Conservation (phyloP, 2,113 vertebrate genomes). For the Hymenochirus boettgeri region DNA sequence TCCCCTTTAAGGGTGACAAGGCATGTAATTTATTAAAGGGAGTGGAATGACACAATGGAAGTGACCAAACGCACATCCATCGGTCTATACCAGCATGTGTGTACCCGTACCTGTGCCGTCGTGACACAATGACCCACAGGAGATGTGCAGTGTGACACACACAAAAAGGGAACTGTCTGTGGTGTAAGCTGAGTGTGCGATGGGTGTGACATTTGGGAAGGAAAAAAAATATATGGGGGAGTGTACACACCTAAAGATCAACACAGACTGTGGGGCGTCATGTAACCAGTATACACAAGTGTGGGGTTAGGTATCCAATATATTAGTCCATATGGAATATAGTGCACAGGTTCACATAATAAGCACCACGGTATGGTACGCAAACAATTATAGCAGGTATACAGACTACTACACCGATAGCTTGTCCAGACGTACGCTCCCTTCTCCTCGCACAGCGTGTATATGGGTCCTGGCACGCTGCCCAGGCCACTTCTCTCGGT, state of each 20-base stretch:
- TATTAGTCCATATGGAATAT: neutral
- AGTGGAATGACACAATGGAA: too few relatives aligned
- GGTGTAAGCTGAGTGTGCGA: neutral
- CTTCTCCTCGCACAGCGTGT: constrained; percentile 14
- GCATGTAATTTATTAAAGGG: too few relatives aligned
- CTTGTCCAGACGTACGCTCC: neutral
- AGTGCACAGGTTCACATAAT: too few relatives aligned
- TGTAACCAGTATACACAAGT: neutral
- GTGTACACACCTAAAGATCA: constrained; percentile 1
- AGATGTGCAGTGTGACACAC: too few relatives aligned
- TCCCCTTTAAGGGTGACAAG: too few relatives aligned
- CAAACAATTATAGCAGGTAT: too few relatives aligned
- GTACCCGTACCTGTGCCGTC: too few relatives aligned
- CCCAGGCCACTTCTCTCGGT: constrained; percentile 5
- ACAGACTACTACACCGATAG: neutral
- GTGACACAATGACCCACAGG: too few relatives aligned
- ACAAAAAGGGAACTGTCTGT: too few relatives aligned
- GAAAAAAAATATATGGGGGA: neutral
- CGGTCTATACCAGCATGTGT: too few relatives aligned
- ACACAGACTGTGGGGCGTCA: neutral
- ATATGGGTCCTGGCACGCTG: constrained; percentile 7
- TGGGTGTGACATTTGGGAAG: constrained; percentile 10
- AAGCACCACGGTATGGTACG: too few relatives aligned
- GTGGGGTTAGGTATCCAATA: neutral
- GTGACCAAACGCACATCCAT: too few relatives aligned